Conservation (phyloP, 2,113 vertebrate genomes). For the Mohoua ochrocephala region DNA sequence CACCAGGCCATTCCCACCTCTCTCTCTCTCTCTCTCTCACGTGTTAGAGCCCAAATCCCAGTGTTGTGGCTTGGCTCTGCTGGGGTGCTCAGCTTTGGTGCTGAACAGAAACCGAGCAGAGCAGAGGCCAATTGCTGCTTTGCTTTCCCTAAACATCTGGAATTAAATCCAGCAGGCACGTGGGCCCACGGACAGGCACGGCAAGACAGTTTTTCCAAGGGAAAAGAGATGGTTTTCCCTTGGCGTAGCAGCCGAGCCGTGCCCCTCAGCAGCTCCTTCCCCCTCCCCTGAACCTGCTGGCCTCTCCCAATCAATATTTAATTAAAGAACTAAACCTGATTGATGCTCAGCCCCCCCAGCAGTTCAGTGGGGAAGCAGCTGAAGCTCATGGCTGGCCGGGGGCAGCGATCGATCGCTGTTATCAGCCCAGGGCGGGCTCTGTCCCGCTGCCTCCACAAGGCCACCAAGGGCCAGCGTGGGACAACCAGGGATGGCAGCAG, state of each 20-base stretch:
- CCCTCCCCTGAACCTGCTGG: background rate
- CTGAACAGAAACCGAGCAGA: background rate
- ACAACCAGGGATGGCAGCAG: background rate
- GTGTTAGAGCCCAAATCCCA: background rate
- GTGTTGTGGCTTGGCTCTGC: rapidly evolving
- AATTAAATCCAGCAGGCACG: background rate
- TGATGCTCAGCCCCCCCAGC: background rate
- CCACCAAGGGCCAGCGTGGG: background rate
- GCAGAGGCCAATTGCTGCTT: background rate
- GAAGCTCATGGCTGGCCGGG: background rate
- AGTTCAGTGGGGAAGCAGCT: background rate
- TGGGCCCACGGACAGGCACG: rapidly evolving
- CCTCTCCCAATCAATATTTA: constrained; percentile 50
- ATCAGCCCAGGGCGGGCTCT: background rate
- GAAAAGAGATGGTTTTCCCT: background rate
- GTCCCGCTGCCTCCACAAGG: background rate
- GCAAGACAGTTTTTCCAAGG: background rate
- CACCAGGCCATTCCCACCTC: background rate
- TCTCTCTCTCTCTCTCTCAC: rapidly evolving
- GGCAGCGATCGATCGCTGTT: background rate
- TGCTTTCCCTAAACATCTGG: background rate
- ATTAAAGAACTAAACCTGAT: constrained; percentile 53
- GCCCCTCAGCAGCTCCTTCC: background rate
- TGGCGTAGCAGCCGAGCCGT: rapidly evolving
- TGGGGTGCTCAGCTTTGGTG: background rate